Percentiles rank a stretch among this genome's conserved stretches.
Conservation (phyloP, 1,140 invertebrate species). For the Drosophila dunni region DNA sequence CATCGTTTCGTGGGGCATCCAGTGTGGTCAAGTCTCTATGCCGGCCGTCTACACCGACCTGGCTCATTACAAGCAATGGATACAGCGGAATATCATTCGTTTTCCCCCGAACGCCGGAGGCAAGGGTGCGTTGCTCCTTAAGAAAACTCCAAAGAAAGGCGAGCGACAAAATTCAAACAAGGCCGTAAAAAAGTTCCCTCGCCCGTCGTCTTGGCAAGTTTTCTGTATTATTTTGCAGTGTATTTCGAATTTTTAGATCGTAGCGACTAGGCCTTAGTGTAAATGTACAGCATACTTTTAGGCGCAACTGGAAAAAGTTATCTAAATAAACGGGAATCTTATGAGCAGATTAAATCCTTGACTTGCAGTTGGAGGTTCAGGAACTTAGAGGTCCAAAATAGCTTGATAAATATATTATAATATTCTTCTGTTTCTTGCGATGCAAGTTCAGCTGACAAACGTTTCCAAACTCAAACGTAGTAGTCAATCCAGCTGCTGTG, state of each 20-base stretch:
- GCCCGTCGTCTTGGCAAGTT: background rate
- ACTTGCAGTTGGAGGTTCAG: too few relatives aligned
- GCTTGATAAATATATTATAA: too few relatives aligned
- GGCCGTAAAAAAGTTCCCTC: background rate
- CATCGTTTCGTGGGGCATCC: slow-evolving; percentile 89
- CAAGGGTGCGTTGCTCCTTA: background rate
- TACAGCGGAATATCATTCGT: slow-evolving; percentile 49
- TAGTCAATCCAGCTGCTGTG: too few relatives aligned
- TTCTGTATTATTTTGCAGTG: background rate
- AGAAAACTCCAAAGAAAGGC: background rate
- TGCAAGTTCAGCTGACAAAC: too few relatives aligned
- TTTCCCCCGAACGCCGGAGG: background rate
- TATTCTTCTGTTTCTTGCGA: too few relatives aligned
- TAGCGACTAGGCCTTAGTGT: background rate
- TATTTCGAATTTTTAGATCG: background rate
- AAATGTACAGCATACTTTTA: slow-evolving; percentile 1
- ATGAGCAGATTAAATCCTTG: too few relatives aligned
- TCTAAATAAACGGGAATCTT: too few relatives aligned
- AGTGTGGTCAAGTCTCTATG: slow-evolving; percentile 87
- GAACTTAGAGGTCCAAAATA: too few relatives aligned
- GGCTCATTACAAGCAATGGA: slow-evolving; percentile 87
- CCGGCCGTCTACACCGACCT: slow-evolving; percentile 91
- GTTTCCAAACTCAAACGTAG: too few relatives aligned
- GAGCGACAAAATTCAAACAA: background rate
- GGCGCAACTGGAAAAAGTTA: background rate